These are phyloP conservation scores for Cheirogaleus major DNA, from an alignment of 2,797 vertebrate genomes.

Conservation along the genomic window DNA sequence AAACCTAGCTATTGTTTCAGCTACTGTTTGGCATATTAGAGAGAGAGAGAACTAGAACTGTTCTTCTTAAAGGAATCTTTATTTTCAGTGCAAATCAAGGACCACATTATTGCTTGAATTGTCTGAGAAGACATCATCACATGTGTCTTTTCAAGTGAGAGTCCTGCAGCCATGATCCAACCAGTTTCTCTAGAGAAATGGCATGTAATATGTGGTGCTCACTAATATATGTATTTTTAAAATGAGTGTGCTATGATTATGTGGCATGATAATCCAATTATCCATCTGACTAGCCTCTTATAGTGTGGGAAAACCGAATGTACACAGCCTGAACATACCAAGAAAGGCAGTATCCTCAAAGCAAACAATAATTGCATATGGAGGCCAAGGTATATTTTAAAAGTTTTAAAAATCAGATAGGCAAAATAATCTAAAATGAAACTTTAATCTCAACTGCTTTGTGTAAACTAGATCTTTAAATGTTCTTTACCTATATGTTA, in stretches of 20 bases:
- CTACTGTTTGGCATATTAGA: background rate
- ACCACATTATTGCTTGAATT: background rate
- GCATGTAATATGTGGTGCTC: background rate
- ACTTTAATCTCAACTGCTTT: background rate
- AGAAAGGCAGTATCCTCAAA: background rate
- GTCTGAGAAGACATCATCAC: conserved; percentile 10
- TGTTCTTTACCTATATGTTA: background rate
- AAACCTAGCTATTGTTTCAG: conserved; percentile 18
- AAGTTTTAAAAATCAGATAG: conserved; percentile 33
- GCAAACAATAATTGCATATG: background rate
- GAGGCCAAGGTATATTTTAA: background rate
- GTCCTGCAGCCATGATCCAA: background rate
- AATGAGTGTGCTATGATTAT: background rate
- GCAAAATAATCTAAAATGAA: conserved; percentile 18
- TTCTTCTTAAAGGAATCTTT: background rate
- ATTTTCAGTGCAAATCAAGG: conserved; percentile 9
- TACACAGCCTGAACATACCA: background rate
- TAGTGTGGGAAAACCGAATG: background rate
- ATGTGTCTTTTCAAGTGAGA: background rate
- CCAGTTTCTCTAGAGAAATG: conserved; percentile 13
- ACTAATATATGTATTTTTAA: conserved; percentile 43
- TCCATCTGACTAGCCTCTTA: conserved; percentile 35
- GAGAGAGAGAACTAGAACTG: background rate
- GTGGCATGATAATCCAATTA: conserved; percentile 41
- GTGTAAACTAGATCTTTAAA: conserved; percentile 14